Base-by-base conservation (phyloP, 2,888 invertebrate genomes). In the Fragum whitleyi region DNA sequence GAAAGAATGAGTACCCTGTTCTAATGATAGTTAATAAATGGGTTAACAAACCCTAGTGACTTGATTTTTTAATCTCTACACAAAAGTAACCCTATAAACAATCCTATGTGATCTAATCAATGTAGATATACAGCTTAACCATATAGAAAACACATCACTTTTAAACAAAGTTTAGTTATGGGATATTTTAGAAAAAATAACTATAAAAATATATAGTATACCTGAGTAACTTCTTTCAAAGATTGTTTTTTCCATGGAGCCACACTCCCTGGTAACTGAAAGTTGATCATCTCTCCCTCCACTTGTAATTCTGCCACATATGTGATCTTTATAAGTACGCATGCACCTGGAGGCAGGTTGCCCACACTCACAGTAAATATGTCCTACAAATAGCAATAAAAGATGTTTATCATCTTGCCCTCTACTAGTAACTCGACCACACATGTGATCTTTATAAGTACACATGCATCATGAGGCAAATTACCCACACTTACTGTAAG, bases 401-500 rank as follows among this genome's bases (percentile, higher is more conserved):
- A n/a, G n/a, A n/a, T n/a, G 65, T 82, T 85, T 77, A 94, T 92
- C 42, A 90, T 78, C 61, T 93, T 94, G 5, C 90, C 93, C 69
- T 94, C 93, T 26, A 93, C 91, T 76, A 90, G 89, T 61, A 94
- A 86, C 79, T 94, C 94, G 16, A 93, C 90, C 42, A 94, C 93
- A 80, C 94, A 94, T 5, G 93, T 94, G n/a, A 61, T 94, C 88
- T 94, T 94, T 73, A 94, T 94, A 2, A 94, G 80, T 2, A 93
- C 94, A 29, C 82, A 81, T n/a, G 92, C 90, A 9, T 88, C 75
- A 3, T 94, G 89, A 2, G 94, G 94, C 11, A 94, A 86, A 84
- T 94, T 94, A 19, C 94, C 94, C 29, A 94, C 93, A 86, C 92
- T 94, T 23, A 94, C 93, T 21, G 93, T 94, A 81, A 94, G 94